Percentiles rank a stretch among this genome's conserved stretches.
These are phyloP conservation scores for Neodiprion virginianus DNA, from an alignment of 1,140 invertebrate genomes.

Conservation along the genomic window DNA sequence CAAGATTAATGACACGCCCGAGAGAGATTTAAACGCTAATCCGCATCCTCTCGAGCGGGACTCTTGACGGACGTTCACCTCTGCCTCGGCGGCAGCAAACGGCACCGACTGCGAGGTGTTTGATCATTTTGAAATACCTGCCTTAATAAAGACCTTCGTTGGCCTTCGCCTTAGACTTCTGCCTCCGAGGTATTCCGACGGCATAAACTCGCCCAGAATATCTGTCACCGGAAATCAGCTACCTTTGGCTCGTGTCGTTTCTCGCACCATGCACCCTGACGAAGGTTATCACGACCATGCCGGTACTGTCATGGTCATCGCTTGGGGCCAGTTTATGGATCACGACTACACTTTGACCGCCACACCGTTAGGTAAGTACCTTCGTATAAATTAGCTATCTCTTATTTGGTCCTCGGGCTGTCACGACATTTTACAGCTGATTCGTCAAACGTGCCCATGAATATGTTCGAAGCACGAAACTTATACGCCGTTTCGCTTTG, in stretches of 20 bases:
- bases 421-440: background rate
- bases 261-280: constrained; percentile 88
- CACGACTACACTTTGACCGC: constrained; percentile 91
- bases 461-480: too few relatives aligned
- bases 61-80: too few relatives aligned
- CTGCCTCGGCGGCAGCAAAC: too few relatives aligned
- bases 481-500: background rate
- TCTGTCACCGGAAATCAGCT: constrained; percentile 76
- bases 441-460: background rate
- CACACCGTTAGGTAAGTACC: constrained; percentile 77
- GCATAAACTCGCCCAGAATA: constrained; percentile 81
- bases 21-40: background rate
- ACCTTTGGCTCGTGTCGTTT: constrained; percentile 83
- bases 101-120: too few relatives aligned
- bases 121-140: background rate
- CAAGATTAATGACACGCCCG: background rate
- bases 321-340: constrained; percentile 95
- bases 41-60: background rate
- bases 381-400: background rate
- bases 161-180: constrained; percentile 66
- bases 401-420: background rate
- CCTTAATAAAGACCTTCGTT: constrained; percentile 1
- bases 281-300: constrained; percentile 92
- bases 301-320: constrained; percentile 92
- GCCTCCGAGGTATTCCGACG: constrained; percentile 80